Base-by-base conservation (phyloP, 2,888 invertebrate genomes). In the Exephanes ischioxanthus region DNA sequence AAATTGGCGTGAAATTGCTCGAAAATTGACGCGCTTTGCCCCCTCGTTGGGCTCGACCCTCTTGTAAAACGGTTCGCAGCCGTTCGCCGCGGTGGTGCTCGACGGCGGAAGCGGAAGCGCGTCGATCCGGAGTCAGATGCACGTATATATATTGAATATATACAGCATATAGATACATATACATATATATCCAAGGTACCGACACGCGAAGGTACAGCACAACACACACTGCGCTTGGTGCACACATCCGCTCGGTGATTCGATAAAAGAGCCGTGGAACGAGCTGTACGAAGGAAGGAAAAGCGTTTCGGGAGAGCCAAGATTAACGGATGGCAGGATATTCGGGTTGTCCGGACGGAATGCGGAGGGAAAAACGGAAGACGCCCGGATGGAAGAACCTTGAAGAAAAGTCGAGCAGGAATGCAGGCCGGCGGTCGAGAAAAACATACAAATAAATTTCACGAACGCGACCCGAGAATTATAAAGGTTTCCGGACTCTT, bases 1-100 rank as follows among this genome's bases (percentile, higher is more conserved):
- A 93, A 93, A 93, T 93, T 93, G 91, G 88, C 92, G 91, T 91
- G 93, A 93, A 93, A 93, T 93, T 93, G 91, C 90, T 84, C 87
- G 90, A 90, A 91, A 92, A 93, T 92, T 75, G 92, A 88, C 80
- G 89, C 88, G 78, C 86, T 88, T 80, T 82, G 67, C 79, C 78
- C 80, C 51, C 41, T 72, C 80, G 71, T 73, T 70, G 53, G 66
- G 58, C 79, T 33, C 68, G 51, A 68, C 82, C 78, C 84, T 84
- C 53, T 16, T 51, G 70, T 45, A 9, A 48, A 55, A 55, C 51
- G 63, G 70, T 51, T 30, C 83, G 30, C 53, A 51, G 53, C 63
- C 78, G 41, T 53, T 70, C 16, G n/a, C 45, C 63, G 30, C 58
- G 30, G 30, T 30, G 30, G 30, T 55, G 63, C 41, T 30, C 19